A percentile compares a stretch with the other conserved stretches of the same genome.
phyloP scores from a whole-genome alignment of 2,888 invertebrate species.

The Drosophila ezoana region DNA sequence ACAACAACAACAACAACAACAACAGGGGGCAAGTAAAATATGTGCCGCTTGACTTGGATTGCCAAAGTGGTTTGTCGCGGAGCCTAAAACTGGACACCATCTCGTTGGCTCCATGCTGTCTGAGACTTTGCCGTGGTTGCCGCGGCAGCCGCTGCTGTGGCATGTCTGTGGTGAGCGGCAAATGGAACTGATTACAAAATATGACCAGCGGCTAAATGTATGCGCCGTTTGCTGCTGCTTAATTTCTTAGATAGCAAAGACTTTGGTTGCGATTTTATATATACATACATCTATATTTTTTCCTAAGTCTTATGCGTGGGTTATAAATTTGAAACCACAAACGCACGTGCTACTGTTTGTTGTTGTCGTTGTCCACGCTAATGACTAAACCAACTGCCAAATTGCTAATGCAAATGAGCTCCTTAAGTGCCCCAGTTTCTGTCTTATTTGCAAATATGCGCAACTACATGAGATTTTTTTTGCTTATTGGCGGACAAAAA shows the following conservation, averaged over 20 bases:
- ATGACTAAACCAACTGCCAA: conserved; percentile 55
- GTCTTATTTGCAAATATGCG: conserved; percentile 4
- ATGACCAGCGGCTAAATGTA: conserved; percentile 78
- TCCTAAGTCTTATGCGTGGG: conserved; percentile 66
- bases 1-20: conserved; percentile 38
- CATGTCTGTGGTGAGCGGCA: conserved; percentile 72
- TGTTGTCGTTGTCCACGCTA: conserved; percentile 41
- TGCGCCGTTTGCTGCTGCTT: conserved; percentile 77
- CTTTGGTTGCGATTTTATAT: conserved; percentile 29
- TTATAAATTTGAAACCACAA: conserved; percentile 58
- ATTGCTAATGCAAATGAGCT: conserved; percentile 62
- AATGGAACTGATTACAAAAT: conserved; percentile 79
- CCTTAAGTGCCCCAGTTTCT: conserved; percentile 57
- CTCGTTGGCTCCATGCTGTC: conserved; percentile 71
- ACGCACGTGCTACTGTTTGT: conserved; percentile 71
- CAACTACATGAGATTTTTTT: conserved; percentile 16
- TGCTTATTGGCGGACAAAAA: conserved; percentile 5
- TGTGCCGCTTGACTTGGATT: conserved; percentile 74
- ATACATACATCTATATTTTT: conserved; percentile 12
- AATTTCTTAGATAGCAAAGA: conserved; percentile 68
- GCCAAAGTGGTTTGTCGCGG: conserved; percentile 67
- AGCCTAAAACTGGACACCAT: conserved; percentile 73
- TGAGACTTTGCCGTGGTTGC: conserved; percentile 59
- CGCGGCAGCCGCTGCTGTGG: conserved; percentile 34
- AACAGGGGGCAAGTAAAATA: conserved; percentile 47